Conservation (phyloP, 2,888 invertebrate species). For the Pristionchus entomophagus region DNA sequence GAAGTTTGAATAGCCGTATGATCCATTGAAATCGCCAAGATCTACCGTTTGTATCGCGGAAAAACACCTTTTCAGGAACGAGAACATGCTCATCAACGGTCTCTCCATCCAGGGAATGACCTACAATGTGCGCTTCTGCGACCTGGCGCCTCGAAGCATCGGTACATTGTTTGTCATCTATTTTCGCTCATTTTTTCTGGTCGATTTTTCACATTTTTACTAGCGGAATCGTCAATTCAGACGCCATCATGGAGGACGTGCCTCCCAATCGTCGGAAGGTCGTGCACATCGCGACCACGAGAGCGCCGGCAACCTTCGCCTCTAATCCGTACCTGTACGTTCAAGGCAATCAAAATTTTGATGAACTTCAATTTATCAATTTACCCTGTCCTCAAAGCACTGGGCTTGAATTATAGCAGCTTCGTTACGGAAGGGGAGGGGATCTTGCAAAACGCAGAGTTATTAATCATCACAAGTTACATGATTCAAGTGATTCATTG, state of each 20-base stretch:
- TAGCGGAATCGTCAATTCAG: not conserved
- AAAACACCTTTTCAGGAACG: constrained; percentile 54
- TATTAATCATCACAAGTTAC: too few relatives aligned
- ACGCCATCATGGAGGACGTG: constrained; percentile 36
- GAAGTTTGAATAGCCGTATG: too few relatives aligned
- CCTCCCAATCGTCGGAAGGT: constrained; percentile 31
- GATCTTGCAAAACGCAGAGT: too few relatives aligned
- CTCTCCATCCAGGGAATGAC: constrained; percentile 64
- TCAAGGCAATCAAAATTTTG: not conserved
- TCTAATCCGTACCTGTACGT: constrained; percentile 22
- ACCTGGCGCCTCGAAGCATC: constrained; percentile 69
- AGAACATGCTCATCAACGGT: constrained; percentile 72
- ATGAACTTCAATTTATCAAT: not conserved
- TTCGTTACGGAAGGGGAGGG: too few relatives aligned
- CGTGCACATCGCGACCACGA: not conserved
- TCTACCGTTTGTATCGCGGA: too few relatives aligned
- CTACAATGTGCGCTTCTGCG: constrained; percentile 73
- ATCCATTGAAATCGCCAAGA: too few relatives aligned
- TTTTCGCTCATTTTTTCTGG: not conserved
- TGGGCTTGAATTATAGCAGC: too few relatives aligned
- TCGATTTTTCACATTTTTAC: not conserved
- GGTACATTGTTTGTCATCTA: constrained; percentile 53
- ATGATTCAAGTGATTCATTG: not conserved
- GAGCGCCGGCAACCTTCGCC: not conserved
- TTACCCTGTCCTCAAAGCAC: too few relatives aligned